phyloP scores from a whole-genome alignment of 35 echinoderm and acorn worm species.

The Ophioderma brevispina region DNA sequence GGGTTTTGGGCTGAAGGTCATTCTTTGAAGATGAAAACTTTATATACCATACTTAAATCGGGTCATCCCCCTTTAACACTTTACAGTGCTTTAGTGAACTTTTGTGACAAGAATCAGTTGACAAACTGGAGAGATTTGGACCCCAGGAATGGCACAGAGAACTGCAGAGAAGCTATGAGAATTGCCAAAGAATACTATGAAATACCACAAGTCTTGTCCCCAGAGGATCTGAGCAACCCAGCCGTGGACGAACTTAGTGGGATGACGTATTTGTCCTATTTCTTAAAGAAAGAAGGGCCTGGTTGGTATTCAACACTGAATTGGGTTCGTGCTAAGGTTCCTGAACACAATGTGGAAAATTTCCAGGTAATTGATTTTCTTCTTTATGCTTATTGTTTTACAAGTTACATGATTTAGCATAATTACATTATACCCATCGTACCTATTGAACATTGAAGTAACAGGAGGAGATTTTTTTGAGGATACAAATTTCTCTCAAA shows the following conservation, averaged over 20 bases:
- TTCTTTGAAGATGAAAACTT: too few relatives aligned
- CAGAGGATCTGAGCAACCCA: conserved; percentile 84
- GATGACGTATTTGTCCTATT: conserved; percentile 97
- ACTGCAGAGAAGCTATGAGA: conserved; percentile 75
- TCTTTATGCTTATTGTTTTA: too few relatives aligned
- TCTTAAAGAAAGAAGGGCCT: conserved; percentile 81
- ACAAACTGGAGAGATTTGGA: conserved; percentile 68
- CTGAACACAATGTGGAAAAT: conserved; percentile 84
- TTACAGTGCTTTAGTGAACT: conserved; percentile 86
- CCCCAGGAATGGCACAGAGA: conserved; percentile 43
- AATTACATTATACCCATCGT: too few relatives aligned
- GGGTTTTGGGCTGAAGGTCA: too few relatives aligned
- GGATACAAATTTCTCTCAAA: too few relatives aligned
- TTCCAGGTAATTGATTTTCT: conserved; percentile 68
- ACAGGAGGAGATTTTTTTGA: too few relatives aligned
- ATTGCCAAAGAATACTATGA: conserved; percentile 75
- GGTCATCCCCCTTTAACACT: too few relatives aligned
- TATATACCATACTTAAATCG: too few relatives aligned
- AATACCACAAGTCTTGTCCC: conserved; percentile 79
- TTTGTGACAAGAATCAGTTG: conserved; percentile 70
- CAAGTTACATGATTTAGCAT: too few relatives aligned
- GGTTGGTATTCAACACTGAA: conserved; percentile 98
- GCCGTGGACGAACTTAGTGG: conserved; percentile 89
- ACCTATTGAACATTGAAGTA: too few relatives aligned
- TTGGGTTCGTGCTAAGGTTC: conserved; percentile 85